Evolutionary conservation across 1,140 invertebrate species (phyloP), one percentile per base, ranked within the genome.

Genomic region (Drosophila setifemur): DNA sequence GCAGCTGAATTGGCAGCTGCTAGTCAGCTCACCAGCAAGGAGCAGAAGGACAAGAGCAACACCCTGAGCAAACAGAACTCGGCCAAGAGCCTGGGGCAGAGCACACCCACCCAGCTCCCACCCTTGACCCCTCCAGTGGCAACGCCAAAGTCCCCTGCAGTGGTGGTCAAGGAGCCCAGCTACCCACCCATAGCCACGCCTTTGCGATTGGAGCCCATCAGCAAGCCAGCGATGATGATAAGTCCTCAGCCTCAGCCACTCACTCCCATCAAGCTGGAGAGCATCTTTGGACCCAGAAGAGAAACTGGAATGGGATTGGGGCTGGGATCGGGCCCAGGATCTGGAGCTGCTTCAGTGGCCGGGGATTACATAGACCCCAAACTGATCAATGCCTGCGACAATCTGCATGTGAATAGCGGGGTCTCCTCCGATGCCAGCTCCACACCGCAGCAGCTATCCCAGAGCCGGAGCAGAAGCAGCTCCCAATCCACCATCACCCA

Each of bases 21-120:
- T 2, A 69, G 16, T 19, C 73, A 85, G 33, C 21, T 89, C 7
- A 89, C 53, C 37, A 87, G 73, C 47, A 90, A 90, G 44, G 90
- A 90, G 18, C 61, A 88, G 0, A 91, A 91, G 53, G 90, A 90
- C 4, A 90, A 90, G 44, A 91, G 82, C 50, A 91, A 91, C 44
- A 90, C 54, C 12, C 42, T 90, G 3, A 91, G 83, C 42, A 91
- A 91, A 39, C 89, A 89, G 45, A 89, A 90, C 45, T 85, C 85
- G 7, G 83, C 79, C n/a, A 90, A 90, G 67, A 89, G 63, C 53
- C 47, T 89, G 23, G 71, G 39, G 4, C 26, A 61, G 0, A 72
- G 44, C 16, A 40, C 37, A 2, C 49, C 44, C 8, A 26, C 58
- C 0, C 66, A 69, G 49, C n/a, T 83, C 33, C 74, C 75, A 0